Evolutionary conservation across 2,113 vertebrate genomes (phyloP), one percentile per base, ranked within the genome.

Genomic region (Genyomyrus donnyi): DNA sequence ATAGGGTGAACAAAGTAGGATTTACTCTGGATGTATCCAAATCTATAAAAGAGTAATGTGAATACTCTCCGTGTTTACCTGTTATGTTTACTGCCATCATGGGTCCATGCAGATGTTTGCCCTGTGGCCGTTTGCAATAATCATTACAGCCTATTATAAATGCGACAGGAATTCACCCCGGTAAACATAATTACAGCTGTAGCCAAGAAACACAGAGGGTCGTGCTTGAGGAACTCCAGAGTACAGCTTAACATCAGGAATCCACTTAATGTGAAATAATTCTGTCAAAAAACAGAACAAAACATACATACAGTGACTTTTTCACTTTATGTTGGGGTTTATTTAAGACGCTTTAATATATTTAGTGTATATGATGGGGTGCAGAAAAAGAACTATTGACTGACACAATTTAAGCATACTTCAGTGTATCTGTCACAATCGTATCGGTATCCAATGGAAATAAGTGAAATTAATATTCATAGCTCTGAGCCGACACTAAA

Each of bases 41-140:
- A 85, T 42, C 83, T 45, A 45, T 83, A 42, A 83, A 83, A 83
- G 42, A 45, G 17, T 85, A 85, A 48, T 48, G 39, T 13, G 45
- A 85, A 5, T 19, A n/a, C 17, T 46, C 21, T 48, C 46, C 3
- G 15, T 85, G 45, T 85, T 48, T 42, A 85, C 5, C 8, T 50
- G 50, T 27, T n/a, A 56, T 42, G 85, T 87, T 87, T 53, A 39
- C 27, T 56, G 85, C 35, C n/a, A 35, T 53, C 19, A n/a, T 35
- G 50, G 27, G 85, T 9, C 50, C 27, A 35, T 15, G 50, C 85
- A 87, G 85, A 87, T 87, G 85, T 87, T 87, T 56, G 85, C 85
- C 85, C 50, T 56, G 85, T 15, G 50, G 85, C n/a, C n/a, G 7
- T 87, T 21, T 87, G 50, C 50, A 56, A 56, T 87, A 56, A 87